Evolutionary conservation across 2,888 invertebrate genomes (phyloP), one percentile per base, ranked within the genome.

Genomic region (Saturnia pavonia): DNA sequence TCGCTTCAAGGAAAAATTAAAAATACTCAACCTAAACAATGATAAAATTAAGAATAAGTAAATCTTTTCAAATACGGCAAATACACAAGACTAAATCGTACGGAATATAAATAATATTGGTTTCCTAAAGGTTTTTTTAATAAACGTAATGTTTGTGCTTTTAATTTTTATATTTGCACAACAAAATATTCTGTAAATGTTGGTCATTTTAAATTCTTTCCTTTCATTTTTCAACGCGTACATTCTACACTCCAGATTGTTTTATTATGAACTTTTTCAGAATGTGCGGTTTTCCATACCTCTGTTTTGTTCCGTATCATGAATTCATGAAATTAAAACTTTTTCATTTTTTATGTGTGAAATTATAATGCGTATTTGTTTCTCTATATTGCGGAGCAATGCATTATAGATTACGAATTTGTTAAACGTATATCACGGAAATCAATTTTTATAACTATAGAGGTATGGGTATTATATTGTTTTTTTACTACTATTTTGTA

Each of bases 181-280:
- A 74, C 70, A 73, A 84, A 87, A 85, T 85, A 85, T 88, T 86
- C 76, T 79, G 83, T 83, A 84, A 88, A 88, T 82, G 86, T 83
- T 83, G 77, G 81, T 84, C 83, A 81, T 88, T 89, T 86, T 80
- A 85, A 87, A 90, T 88, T 87, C 84, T 85, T 86, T 82, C 82
- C 77, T 85, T 85, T 84, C 85, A 85, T 87, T 89, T 87, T 88
- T 87, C 84, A 85, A 83, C 81, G 85, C 84, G 86, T 86, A 87
- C 86, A 84, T 81, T 80, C 84, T 74, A 81, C 78, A 83, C 81
- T 85, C 81, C 81, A 86, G 82, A 90, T 90, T 89, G 89, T 91
- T 90, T 89, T 87, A 86, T 87, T 85, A 84, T 83, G 86, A 88
- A 82, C 81, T 82, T 86, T 89, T 88, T 85, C 81, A 84, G 83